Base-by-base conservation (phyloP, 1,140 invertebrate species). In the Homarus americanus region DNA sequence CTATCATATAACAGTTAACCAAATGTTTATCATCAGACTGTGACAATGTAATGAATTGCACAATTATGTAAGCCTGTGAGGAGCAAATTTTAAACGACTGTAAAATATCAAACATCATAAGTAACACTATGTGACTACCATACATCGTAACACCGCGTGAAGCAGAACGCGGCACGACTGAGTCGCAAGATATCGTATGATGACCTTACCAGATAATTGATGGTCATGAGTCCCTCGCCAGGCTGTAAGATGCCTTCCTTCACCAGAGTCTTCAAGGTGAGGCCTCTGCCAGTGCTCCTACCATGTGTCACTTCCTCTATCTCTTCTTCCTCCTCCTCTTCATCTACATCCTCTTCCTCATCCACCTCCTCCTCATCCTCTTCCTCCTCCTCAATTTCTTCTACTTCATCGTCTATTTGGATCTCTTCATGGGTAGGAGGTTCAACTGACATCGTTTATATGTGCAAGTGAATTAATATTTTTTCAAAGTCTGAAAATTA, bases 211-310 rank as follows among this genome's bases (percentile, higher is more conserved):
- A 98, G 95, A 95, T 98, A 98, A 94, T 98, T 97, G 92, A 98
- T 97, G 38, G 97, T 97, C 96, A 98, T 96, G 75, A 96, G 95
- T 69, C 96, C 97, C 93, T 96, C 96, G 15, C 97, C 97, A 53
- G 97, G 96, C 93, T 97, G 95, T 83, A 98, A 95, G 93, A 98
- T 96, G 93, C 96, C 96, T 91, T 97, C 97, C 89, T 96, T 95
- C 93, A 98, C 94, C 80, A 97, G 95, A 95, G 97, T 98, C 94
- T 97, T 96, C 72, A 98, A 94, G n/a, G 97, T 98, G 17, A 98
- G 83, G 24, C 93, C 91, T 72, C 93, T 69, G 36, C 93, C 91
- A 24, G 82, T 78, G 58, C 82, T 85, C 76, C 84, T 85, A 41
- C 86, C 86, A 75, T 87, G 84, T 24, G 86, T 91, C 72, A 87